Conservation (phyloP, 30 jellyfish, hydroid and myxozoan species). For the Aurelia aurita complex sp. Pacific region DNA sequence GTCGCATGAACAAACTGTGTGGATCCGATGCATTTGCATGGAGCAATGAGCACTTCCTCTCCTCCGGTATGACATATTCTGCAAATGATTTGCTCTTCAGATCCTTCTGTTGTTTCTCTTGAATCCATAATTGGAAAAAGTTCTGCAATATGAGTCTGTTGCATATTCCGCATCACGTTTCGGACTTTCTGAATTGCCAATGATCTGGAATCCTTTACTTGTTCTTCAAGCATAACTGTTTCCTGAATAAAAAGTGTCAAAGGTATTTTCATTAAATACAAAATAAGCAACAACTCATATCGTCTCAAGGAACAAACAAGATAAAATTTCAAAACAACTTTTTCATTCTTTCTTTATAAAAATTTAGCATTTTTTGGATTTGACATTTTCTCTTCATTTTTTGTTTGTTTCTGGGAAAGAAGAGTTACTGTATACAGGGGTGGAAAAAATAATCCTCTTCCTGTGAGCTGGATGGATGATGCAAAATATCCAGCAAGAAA, state of each 20-base stretch:
- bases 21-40: slow-evolving; percentile 95
- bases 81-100: slow-evolving; percentile 70
- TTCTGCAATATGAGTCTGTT: slow-evolving; percentile 48
- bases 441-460: no score
- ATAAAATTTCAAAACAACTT: no score
- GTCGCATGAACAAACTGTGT: slow-evolving; percentile 95
- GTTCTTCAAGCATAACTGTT: background rate
- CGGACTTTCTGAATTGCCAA: slow-evolving; percentile 48
- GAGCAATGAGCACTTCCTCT: slow-evolving; percentile 89
- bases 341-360: no score
- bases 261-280: no score
- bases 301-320: no score
- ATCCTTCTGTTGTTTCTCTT: slow-evolving; percentile 78
- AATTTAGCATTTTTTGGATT: no score
- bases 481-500: no score
- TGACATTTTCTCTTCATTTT: no score
- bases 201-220: slow-evolving; percentile 14
- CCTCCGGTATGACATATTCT: slow-evolving; percentile 85
- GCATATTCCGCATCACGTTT: slow-evolving; percentile 37
- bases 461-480: no score
- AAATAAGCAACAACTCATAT: no score
- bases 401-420: no score
- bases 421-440: no score
- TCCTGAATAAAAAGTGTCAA: slow-evolving; percentile 11
- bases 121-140: slow-evolving; percentile 68